Conservation (phyloP, 2,113 vertebrate genomes). For the Sphyrna mokarran region DNA sequence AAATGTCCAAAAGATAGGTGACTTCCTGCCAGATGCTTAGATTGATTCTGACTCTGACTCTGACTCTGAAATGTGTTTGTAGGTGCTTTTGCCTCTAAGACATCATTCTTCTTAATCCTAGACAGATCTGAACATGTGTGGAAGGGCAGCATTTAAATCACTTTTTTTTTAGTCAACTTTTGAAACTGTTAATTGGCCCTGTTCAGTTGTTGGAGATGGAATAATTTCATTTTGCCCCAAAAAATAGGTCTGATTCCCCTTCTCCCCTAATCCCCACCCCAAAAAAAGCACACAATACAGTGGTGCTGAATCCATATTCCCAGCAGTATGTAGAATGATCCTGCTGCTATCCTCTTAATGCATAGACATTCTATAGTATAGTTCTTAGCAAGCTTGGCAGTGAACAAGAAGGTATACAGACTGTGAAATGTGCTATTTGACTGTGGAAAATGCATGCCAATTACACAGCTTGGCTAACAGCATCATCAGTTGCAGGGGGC, state of each 20-base stretch:
- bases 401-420: background rate
- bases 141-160: background rate
- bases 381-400: background rate
- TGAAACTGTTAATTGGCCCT: background rate
- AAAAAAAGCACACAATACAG: background rate
- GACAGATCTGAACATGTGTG: background rate
- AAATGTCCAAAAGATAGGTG: background rate
- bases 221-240: background rate
- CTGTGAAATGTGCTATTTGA: background rate
- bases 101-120: background rate
- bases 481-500: background rate
- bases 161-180: background rate
- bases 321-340: background rate
- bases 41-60: too few species aligned
- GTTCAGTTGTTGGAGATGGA: background rate
- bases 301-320: background rate
- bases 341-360: background rate
- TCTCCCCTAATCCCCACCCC: background rate
- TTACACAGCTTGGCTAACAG: background rate
- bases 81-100: background rate
- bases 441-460: background rate
- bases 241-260: background rate
- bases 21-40: background rate
- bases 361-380: background rate
- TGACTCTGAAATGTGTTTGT: too few species aligned